Base-by-base conservation (phyloP, 2,797 vertebrate genomes). In the Diglossa cyanea region DNA sequence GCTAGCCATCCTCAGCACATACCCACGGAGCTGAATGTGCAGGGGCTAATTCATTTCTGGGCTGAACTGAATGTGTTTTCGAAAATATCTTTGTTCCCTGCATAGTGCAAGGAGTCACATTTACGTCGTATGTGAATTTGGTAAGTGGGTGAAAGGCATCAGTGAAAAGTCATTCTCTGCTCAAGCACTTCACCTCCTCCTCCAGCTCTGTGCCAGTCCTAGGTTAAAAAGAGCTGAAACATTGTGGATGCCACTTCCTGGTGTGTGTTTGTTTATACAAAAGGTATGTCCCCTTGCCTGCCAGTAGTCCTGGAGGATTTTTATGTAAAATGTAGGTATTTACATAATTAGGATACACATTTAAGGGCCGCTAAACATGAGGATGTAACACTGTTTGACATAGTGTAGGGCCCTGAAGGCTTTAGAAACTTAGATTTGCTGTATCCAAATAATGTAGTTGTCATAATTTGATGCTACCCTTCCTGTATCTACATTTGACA, bases 371-470 rank as follows among this genome's bases (percentile, higher is more conserved):
- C 75, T 95, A 83, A 93, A 42, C 88, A 91, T 1, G 3, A 91
- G 75, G 91, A 54, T 42, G 21, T 94, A 95, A 94, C 88, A 68
- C 3, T 77, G 28, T 94, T 96, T 97, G 96, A 95, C 93, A 71
- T 91, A 61, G 73, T 72, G 63, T 93, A 80, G 83, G 79, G 79
- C 93, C 95, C 94, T 50, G 63, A 95, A 95, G 94, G 94, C 74
- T 90, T 97, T 78, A 65, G 67, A 93, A 97, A 96, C 86, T 96
- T 93, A 95, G 83, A 91, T 92, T 93, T 95, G 51, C 86, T 90
- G 25, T 93, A 91, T 91, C 44, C 75, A 77, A 94, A 90, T 96
- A 95, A 94, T 71, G 84, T 45, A 80, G 73, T 94, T 95, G 93
- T 95, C 88, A 96, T 86, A 90, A 90, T 50, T 86, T 91, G 90